phyloP scores from a whole-genome alignment of 1,140 invertebrate species.

The Temnothorax longispinosus region DNA sequence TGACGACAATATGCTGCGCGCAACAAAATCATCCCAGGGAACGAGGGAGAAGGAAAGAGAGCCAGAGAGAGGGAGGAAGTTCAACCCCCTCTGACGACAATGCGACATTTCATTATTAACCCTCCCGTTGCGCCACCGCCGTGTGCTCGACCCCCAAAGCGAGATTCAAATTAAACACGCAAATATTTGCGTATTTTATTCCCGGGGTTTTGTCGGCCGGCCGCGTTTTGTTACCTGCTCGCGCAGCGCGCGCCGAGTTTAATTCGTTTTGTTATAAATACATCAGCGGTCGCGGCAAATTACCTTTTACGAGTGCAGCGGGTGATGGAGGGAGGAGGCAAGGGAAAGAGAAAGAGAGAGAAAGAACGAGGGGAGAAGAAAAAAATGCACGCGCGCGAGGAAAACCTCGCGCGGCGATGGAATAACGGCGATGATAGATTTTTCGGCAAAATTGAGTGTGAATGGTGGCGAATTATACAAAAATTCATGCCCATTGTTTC shows the following conservation, averaged over 20 bases:
- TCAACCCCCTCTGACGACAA: constrained; percentile 75
- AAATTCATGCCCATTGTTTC: constrained; percentile 33
- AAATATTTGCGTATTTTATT: constrained; percentile 76
- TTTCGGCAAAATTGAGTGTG: constrained; percentile 51
- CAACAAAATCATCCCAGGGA: constrained; percentile 23
- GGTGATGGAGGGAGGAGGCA: background rate
- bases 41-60: background rate
- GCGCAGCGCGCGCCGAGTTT: constrained; percentile 61
- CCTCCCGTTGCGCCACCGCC: constrained; percentile 25
- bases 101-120: constrained; percentile 83
- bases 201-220: constrained; percentile 37
- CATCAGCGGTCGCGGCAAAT: constrained; percentile 75
- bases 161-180: constrained; percentile 73
- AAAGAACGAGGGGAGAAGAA: too few species aligned
- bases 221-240: constrained; percentile 66
- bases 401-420: constrained; percentile 60
- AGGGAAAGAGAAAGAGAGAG: background rate
- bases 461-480: constrained; percentile 39
- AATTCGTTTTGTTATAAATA: constrained; percentile 75
- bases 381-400: constrained; percentile 29
- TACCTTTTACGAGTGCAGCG: constrained; percentile 71
- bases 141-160: constrained; percentile 39
- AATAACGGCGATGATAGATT: constrained; percentile 42
- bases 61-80: background rate
- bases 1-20: constrained; percentile 50